Evolutionary conservation across 2,797 vertebrate species (phyloP).

Genomic region (Manis pentadactyla): DNA sequence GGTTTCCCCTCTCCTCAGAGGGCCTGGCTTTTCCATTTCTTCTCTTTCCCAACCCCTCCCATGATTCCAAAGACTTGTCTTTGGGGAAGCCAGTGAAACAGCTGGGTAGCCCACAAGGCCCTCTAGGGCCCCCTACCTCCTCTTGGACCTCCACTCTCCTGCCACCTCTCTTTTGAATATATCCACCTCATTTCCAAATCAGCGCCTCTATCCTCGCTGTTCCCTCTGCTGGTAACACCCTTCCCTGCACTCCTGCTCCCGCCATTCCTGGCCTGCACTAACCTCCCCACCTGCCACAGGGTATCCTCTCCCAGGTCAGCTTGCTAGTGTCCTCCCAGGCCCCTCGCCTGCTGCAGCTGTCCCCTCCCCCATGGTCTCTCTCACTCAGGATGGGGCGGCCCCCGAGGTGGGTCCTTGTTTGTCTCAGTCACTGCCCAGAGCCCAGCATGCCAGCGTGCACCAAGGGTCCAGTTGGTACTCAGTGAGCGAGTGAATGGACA

Average conservation of each 20-base stretch:
- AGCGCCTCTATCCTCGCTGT: neutral
- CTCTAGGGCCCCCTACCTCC: neutral
- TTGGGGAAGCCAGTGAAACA: neutral
- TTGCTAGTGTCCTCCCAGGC: neutral
- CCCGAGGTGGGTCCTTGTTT: accelerated
- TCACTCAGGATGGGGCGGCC: neutral
- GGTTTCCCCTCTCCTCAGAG: neutral
- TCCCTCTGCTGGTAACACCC: neutral
- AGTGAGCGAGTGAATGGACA: neutral
- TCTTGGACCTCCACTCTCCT: neutral
- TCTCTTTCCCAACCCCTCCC: neutral
- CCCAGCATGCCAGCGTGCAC: neutral
- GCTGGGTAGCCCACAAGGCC: neutral
- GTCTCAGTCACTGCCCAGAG: neutral
- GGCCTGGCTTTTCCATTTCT: neutral
- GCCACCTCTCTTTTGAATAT: neutral
- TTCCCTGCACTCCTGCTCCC: neutral
- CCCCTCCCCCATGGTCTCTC: neutral
- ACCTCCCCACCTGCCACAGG: neutral
- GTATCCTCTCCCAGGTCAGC: neutral
- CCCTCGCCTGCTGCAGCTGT: neutral
- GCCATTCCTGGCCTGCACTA: neutral
- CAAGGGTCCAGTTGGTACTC: neutral
- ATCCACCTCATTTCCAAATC: neutral
- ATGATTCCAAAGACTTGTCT: neutral